Conservation (phyloP, 2,113 vertebrate genomes). For the Paralichthys olivaceus region DNA sequence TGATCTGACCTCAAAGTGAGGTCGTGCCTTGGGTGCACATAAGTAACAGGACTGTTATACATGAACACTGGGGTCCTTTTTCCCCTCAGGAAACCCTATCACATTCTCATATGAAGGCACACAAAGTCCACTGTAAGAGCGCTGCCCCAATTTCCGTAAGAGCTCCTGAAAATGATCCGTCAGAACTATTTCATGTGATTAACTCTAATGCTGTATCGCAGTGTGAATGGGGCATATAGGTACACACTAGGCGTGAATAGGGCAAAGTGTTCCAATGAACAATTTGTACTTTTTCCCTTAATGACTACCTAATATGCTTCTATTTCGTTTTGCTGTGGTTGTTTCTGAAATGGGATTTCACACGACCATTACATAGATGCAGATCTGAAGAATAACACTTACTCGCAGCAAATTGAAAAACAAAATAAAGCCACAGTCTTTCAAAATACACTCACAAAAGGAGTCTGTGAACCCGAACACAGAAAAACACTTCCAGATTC, state of each 20-base stretch:
- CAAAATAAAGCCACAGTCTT: slow-evolving; percentile 38
- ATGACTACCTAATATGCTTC: slow-evolving; percentile 18
- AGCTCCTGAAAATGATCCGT: slow-evolving; percentile 49
- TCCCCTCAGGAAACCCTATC: slow-evolving; percentile 14
- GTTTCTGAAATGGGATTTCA: slow-evolving; percentile 55
- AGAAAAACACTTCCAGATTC: slow-evolving; percentile 65
- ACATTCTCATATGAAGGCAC: slow-evolving; percentile 13
- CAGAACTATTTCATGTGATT: slow-evolving; percentile 59
- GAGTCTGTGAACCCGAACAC: slow-evolving; percentile 50
- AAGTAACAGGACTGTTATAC: neutral
- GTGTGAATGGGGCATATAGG: slow-evolving; percentile 29
- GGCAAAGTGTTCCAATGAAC: slow-evolving; percentile 35
- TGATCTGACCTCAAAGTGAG: neutral
- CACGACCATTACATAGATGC: slow-evolving; percentile 68
- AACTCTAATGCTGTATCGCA: slow-evolving; percentile 41
- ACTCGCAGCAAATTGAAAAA: slow-evolving; percentile 52
- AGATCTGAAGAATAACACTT: slow-evolving; percentile 66
- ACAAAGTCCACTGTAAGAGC: slow-evolving; percentile 36
- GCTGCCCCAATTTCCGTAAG: slow-evolving; percentile 52
- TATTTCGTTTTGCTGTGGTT: neutral
- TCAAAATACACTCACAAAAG: slow-evolving; percentile 47
- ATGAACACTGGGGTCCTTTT: slow-evolving; percentile 19
- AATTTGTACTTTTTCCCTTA: slow-evolving; percentile 44
- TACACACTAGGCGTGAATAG: slow-evolving; percentile 22
- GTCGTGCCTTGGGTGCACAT: slow-evolving; percentile 1